phyloP scores from a whole-genome alignment of 2,113 vertebrate genomes.

The Macrotus californicus region DNA sequence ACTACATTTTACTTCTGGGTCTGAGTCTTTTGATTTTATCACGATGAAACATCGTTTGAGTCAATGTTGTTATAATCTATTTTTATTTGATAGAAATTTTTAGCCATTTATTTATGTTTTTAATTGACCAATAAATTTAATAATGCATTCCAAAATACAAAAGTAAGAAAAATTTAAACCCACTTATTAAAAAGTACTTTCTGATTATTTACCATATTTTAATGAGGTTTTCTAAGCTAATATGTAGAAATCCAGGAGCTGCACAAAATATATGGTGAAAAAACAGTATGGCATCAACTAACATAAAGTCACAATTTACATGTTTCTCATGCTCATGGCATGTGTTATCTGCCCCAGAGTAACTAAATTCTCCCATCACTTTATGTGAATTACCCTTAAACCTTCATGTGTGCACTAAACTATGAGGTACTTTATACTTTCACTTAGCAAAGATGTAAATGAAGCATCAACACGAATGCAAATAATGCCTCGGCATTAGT shows the following conservation, averaged over 20 bases:
- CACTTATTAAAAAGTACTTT: neutral
- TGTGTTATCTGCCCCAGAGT: neutral
- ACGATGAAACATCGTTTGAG: neutral
- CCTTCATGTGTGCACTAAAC: neutral
- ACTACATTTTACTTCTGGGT: neutral
- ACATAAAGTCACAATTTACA: neutral
- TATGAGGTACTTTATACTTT: neutral
- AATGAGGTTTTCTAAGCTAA: neutral
- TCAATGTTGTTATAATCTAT: neutral
- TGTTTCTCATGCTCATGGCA: neutral
- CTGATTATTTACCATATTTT: neutral
- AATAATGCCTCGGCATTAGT: neutral
- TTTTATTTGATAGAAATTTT: neutral
- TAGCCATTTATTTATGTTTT: neutral
- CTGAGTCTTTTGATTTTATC: slow-evolving; percentile 18
- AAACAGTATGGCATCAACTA: neutral
- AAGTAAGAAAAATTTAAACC: neutral
- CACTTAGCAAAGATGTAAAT: neutral
- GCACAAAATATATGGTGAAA: neutral
- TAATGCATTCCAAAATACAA: neutral
- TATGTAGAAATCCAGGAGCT: neutral
- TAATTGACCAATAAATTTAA: neutral
- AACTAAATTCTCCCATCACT: neutral
- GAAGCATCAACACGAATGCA: neutral
- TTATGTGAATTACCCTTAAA: neutral